Base-by-base conservation (phyloP, 2,113 vertebrate species). In the Patagioenas fasciata region DNA sequence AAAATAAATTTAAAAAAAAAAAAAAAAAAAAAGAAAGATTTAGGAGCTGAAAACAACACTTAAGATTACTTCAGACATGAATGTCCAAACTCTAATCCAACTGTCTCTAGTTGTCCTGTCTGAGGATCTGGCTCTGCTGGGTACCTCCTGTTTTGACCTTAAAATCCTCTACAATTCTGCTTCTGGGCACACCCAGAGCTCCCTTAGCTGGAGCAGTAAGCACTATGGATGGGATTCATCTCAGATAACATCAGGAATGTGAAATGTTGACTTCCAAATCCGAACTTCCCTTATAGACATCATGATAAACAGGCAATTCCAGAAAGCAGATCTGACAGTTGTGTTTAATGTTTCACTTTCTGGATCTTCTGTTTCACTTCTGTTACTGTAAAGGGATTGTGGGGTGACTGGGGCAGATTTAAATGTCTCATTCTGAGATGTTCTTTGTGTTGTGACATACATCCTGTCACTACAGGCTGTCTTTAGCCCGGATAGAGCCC, bases 1-100 rank as follows among this genome's bases (percentile, higher is more conserved):
- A 24, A 44, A 1, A 4, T 1, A 4, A 17, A 7, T n/a, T n/a
- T n/a, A 44, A 1, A 4, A 1, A 4, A 17, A 7, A 42, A 24
- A 44, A 1, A 4, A 1, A 3, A 17, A 7, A 13, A 42, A 24
- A 44, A 47, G 13, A 6, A 31, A 34, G 17, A 19, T 13, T 42
- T 15, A 29, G 34, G 16, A 69, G 17, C 26, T 38, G 54, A 71
- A 88, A 95, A 64, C 19, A 79, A 80, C 71, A 67, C 26, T 85
- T 60, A 31, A 0, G 4, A 4, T 13, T 2, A 17, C 15, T 42
- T 38, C 38, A 61, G 38, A 12, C 23, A 34, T 6, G 11, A 69
- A 57, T 25, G 9, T 36, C 16, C 38, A 21, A 29, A 58, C 7
- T 11, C 6, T 15, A 17, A 72, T 61, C 21, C 66, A 69, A 9